A percentile compares a stretch with the other conserved stretches of the same genome.
These are phyloP conservation scores for Suncus etruscus DNA, from an alignment of 2,113 vertebrate genomes.

Conservation along the genomic window DNA sequence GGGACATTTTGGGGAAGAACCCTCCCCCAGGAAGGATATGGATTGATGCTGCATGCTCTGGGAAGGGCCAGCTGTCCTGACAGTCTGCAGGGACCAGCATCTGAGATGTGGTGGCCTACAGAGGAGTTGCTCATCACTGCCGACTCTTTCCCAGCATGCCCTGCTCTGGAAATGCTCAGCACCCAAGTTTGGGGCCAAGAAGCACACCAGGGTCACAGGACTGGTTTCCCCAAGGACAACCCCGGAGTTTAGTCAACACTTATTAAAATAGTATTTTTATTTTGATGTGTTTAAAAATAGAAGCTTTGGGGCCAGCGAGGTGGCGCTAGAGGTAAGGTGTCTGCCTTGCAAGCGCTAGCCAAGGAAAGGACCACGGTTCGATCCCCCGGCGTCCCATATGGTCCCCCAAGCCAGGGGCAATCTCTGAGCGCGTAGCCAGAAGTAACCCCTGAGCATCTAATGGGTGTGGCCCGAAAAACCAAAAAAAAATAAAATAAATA, in stretches of 20 bases:
- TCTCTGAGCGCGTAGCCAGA: no score
- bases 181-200: background rate
- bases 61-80: background rate
- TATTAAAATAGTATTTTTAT: background rate
- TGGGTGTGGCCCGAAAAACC: no score
- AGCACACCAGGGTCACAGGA: background rate
- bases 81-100: background rate
- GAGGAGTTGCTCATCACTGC: background rate
- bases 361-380: no score
- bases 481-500: no score
- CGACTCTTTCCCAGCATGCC: background rate
- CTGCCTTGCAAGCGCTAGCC: no score
- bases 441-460: no score
- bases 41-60: background rate
- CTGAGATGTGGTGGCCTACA: background rate
- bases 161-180: background rate
- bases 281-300: conserved; percentile 2
- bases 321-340: no score
- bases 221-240: background rate
- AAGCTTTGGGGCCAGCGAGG: no score
- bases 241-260: background rate
- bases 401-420: no score
- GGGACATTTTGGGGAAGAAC: background rate
- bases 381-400: no score
- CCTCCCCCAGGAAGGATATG: background rate